These are phyloP conservation scores for Cynocephalus volans DNA, from an alignment of 2,113 vertebrate genomes.

Conservation along the genomic window DNA sequence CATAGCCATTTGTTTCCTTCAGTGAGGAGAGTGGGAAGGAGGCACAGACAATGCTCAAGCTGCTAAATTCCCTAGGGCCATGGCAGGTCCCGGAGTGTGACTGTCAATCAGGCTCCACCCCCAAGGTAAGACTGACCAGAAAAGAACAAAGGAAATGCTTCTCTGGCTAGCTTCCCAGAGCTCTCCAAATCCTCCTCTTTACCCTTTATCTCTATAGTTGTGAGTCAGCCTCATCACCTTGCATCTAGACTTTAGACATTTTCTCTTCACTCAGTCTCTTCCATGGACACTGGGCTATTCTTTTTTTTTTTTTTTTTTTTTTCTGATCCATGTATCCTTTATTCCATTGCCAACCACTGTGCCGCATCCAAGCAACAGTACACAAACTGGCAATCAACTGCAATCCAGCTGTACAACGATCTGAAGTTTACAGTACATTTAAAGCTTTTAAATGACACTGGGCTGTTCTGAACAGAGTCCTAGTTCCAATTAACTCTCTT, in stretches of 20 bases:
- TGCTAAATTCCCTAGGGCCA: neutral
- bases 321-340: too few relatives aligned
- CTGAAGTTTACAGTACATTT: too few relatives aligned
- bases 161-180: neutral
- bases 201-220: neutral
- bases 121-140: neutral
- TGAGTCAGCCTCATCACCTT: neutral
- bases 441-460: neutral
- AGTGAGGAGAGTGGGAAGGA: neutral
- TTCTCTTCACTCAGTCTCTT: conserved; percentile 22
- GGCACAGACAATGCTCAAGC: neutral
- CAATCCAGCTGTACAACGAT: too few relatives aligned
- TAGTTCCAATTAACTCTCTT: neutral
- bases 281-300: neutral
- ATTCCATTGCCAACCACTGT: too few relatives aligned
- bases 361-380: too few relatives aligned
- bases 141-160: conserved; percentile 40
- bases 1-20: neutral
- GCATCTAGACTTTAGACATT: neutral
- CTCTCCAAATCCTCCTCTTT: neutral
- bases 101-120: neutral
- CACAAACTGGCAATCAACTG: too few relatives aligned
- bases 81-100: neutral
- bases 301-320: neutral
- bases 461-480: neutral